A percentile compares a stretch with the other conserved stretches of the same genome.
phyloP scores from a whole-genome alignment of 2,888 invertebrate species.

The Andrena chrysosceles region DNA sequence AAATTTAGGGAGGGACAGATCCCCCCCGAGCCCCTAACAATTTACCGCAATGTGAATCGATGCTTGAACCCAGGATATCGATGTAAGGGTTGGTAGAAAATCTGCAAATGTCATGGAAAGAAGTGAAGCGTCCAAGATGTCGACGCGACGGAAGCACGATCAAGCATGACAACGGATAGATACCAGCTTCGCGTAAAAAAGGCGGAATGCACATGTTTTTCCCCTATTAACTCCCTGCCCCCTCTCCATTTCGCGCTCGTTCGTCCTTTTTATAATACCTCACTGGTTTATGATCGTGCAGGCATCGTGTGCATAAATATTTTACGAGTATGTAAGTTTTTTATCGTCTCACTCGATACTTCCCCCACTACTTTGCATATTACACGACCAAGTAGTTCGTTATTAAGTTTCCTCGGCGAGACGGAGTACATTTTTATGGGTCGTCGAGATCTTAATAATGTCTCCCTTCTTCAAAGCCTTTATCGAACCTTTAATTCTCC shows the following conservation, averaged over 20 bases:
- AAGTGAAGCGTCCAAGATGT: background rate
- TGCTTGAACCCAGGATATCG: no score
- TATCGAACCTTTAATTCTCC: background rate
- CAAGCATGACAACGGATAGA: background rate
- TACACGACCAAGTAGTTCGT: slow-evolving; percentile 4
- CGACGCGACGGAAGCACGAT: background rate
- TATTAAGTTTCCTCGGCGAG: slow-evolving; percentile 27
- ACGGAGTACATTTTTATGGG: background rate
- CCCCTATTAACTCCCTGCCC: slow-evolving; percentile 8
- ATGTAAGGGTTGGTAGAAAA: no score
- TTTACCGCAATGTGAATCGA: no score
- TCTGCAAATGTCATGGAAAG: background rate
- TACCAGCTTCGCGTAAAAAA: slow-evolving; percentile 13
- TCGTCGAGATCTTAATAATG: slow-evolving; percentile 15
- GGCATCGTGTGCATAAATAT: slow-evolving; percentile 38
- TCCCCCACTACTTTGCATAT: slow-evolving; percentile 3
- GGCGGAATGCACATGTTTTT: background rate
- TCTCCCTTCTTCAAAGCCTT: background rate
- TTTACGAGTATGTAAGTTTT: slow-evolving; percentile 33
- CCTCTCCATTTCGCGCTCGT: no score
- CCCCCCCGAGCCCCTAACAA: no score
- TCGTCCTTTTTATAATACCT: slow-evolving; percentile 13
- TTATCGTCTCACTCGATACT: background rate
- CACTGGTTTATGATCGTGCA: slow-evolving; percentile 16
- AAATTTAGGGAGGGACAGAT: no score